These are phyloP conservation scores for Orcinus orca DNA, from an alignment of 2,113 vertebrate genomes.

Conservation along the genomic window DNA sequence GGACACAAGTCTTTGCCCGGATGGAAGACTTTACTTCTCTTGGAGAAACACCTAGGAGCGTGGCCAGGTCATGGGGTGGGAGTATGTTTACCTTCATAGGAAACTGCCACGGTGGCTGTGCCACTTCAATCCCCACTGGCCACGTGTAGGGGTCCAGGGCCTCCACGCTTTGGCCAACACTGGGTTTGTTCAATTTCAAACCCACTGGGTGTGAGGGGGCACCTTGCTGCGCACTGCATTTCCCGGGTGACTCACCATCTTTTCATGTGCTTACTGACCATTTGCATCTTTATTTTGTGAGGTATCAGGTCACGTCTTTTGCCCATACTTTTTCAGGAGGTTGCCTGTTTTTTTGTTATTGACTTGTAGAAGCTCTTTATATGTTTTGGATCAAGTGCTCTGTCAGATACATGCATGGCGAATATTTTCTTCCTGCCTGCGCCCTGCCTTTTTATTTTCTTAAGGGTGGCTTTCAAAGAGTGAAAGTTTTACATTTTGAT, in stretches of 20 bases:
- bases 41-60: background rate
- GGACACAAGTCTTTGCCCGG: background rate
- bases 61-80: background rate
- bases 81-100: fast-evolving
- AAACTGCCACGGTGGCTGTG: background rate
- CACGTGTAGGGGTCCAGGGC: fast-evolving
- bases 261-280: background rate
- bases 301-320: background rate
- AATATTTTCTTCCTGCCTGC: background rate
- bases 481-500: background rate
- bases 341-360: background rate
- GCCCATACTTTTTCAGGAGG: background rate
- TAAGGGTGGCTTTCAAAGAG: background rate
- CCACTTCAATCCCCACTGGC: too few species aligned
- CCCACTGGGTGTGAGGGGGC: background rate
- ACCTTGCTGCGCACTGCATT: fast-evolving
- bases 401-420: fast-evolving
- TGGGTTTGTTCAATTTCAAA: fast-evolving
- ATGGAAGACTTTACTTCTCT: background rate
- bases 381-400: background rate
- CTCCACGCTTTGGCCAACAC: too few species aligned
- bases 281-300: background rate
- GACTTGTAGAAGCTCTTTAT: background rate
- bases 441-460: background rate
- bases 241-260: background rate